phyloP scores from a whole-genome alignment of 2,113 vertebrate genomes.

The Leuciscus idus region DNA sequence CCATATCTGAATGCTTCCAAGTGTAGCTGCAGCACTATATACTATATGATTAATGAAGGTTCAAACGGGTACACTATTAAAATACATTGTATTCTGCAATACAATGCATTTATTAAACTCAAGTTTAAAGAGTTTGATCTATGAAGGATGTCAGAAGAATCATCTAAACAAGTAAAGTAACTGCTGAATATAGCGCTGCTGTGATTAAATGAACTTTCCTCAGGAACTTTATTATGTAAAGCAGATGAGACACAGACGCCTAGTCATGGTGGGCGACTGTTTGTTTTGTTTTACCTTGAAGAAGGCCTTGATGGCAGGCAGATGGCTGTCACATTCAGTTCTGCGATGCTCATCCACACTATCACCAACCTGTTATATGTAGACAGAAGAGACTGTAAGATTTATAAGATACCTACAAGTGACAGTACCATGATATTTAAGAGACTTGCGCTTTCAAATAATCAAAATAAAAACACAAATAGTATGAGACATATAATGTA shows the following conservation, averaged over 20 bases:
- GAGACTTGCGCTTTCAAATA: background rate
- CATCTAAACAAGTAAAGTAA: background rate
- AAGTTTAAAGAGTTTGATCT: background rate
- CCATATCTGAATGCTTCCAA: constrained; percentile 30
- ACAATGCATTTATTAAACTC: background rate
- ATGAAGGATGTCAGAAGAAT: background rate
- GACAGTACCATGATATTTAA: background rate
- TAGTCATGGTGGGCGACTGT: background rate
- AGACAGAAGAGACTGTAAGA: constrained; percentile 16
- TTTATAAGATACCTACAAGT: background rate
- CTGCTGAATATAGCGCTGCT: background rate
- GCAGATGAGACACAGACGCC: background rate
- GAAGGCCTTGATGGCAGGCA: constrained; percentile 79
- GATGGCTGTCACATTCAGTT: constrained; percentile 76
- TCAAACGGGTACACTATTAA: background rate
- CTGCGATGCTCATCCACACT: constrained; percentile 74
- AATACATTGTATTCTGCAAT: background rate
- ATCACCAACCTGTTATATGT: constrained; percentile 76
- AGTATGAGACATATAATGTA: background rate
- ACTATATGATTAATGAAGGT: background rate
- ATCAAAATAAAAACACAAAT: constrained; percentile 36
- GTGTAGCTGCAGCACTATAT: constrained; percentile 12
- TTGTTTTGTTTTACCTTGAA: constrained; percentile 76
- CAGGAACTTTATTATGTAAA: background rate
- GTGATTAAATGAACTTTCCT: background rate